Evolutionary conservation across 2,113 vertebrate genomes (phyloP).

Genomic region (Sturnira hondurensis): DNA sequence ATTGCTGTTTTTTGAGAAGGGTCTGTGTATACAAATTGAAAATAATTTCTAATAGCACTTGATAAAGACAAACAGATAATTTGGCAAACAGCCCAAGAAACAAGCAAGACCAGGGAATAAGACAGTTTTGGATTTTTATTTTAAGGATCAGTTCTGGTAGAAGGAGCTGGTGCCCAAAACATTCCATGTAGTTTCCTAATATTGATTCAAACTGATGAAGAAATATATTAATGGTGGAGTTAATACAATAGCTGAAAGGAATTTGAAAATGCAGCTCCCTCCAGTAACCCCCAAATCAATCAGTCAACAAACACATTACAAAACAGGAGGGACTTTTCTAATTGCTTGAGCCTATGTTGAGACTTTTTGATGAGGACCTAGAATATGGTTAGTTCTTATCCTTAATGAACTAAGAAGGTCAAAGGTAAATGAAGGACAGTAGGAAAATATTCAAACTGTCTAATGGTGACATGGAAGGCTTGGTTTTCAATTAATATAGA

Average conservation of each 20-base stretch:
- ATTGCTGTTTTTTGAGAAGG: neutral
- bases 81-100: neutral
- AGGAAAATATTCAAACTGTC: neutral
- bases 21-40: neutral
- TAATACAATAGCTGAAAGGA: neutral
- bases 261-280: neutral
- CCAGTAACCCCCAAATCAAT: rapidly evolving
- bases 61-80: neutral
- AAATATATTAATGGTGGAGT: neutral
- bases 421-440: neutral
- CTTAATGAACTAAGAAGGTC: neutral
- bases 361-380: neutral
- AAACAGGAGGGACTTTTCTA: neutral
- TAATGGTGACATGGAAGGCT: neutral
- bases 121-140: neutral
- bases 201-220: neutral
- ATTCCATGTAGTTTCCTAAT: neutral
- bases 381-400: neutral
- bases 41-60: neutral
- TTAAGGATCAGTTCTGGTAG: neutral
- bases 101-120: neutral
- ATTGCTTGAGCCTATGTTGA: neutral
- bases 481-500: neutral
- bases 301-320: neutral
- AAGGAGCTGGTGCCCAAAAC: neutral